phyloP scores from a whole-genome alignment of 2,888 invertebrate species.

The Archaeoteleia sp. region DNA sequence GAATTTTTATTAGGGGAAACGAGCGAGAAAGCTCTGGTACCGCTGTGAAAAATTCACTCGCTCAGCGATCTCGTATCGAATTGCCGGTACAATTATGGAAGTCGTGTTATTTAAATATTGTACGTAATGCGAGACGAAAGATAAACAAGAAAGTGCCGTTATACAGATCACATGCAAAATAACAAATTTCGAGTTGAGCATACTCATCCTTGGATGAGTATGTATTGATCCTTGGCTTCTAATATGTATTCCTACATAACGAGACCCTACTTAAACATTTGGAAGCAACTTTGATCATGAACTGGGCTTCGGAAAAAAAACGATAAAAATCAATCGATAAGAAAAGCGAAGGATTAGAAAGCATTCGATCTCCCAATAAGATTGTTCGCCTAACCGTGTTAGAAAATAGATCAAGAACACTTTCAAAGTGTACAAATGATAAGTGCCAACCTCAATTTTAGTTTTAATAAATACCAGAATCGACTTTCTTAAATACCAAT shows the following conservation, averaged over 20 bases:
- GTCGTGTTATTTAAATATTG: conserved; percentile 1
- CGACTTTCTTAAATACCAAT: too few species aligned
- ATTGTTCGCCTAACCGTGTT: not conserved
- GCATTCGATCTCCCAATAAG: not conserved
- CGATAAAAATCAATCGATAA: not conserved
- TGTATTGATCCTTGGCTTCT: not conserved
- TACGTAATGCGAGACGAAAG: not conserved
- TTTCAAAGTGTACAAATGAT: not conserved
- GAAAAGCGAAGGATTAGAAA: conserved; percentile 5
- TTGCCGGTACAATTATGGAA: not conserved
- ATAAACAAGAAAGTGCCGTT: not conserved
- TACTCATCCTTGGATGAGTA: too few species aligned
- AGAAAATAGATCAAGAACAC: not conserved
- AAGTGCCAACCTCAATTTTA: too few species aligned
- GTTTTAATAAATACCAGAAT: too few species aligned
- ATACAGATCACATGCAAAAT: too few species aligned
- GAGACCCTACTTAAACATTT: too few species aligned
- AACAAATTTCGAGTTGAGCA: too few species aligned
- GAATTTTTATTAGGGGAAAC: conserved; percentile 29
- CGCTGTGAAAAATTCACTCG: conserved; percentile 18
- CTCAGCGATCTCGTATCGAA: conserved; percentile 2
- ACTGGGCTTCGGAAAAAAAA: too few species aligned
- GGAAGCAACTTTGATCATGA: not conserved
- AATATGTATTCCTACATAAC: not conserved
- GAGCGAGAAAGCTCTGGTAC: conserved; percentile 14